A percentile compares a stretch with the other conserved stretches of the same genome.
phyloP scores from a whole-genome alignment of 2,888 invertebrate species.

The Parnassius orleans region DNA sequence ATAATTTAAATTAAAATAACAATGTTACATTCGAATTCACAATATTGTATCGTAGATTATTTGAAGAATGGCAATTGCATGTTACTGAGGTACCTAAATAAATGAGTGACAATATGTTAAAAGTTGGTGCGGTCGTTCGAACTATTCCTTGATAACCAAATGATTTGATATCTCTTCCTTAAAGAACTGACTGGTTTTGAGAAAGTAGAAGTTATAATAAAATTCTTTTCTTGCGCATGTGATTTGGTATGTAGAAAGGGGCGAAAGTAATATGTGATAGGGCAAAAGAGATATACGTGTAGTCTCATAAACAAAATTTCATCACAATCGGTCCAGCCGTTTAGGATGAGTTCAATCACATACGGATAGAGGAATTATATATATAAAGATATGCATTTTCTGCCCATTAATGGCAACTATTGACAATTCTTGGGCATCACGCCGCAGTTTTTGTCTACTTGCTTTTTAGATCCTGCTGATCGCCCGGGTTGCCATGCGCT shows the following conservation, averaged over 20 bases:
- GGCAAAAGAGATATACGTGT: neutral
- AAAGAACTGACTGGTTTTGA: too few species aligned
- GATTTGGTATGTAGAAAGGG: neutral
- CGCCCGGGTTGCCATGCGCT: too few species aligned
- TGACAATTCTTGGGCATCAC: too few species aligned
- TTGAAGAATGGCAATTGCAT: conserved; percentile 49
- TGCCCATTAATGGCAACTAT: too few species aligned
- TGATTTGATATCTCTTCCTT: too few species aligned
- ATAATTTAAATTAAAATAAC: conserved; percentile 21
- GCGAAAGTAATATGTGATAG: neutral
- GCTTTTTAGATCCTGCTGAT: too few species aligned
- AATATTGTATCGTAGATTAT: conserved; percentile 21
- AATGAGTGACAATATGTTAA: neutral
- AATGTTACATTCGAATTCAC: conserved; percentile 29
- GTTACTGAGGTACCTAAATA: conserved; percentile 28
- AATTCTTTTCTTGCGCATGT: neutral
- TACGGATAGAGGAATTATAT: too few species aligned
- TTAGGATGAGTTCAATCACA: too few species aligned
- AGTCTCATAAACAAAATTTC: neutral
- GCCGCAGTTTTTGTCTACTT: too few species aligned
- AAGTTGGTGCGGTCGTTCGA: neutral
- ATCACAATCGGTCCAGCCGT: too few species aligned
- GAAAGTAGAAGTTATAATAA: too few species aligned
- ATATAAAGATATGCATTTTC: too few species aligned
- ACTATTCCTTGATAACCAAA: neutral